phyloP scores from a whole-genome alignment of 2,888 invertebrate species.

The Neuroscelio doddi region DNA sequence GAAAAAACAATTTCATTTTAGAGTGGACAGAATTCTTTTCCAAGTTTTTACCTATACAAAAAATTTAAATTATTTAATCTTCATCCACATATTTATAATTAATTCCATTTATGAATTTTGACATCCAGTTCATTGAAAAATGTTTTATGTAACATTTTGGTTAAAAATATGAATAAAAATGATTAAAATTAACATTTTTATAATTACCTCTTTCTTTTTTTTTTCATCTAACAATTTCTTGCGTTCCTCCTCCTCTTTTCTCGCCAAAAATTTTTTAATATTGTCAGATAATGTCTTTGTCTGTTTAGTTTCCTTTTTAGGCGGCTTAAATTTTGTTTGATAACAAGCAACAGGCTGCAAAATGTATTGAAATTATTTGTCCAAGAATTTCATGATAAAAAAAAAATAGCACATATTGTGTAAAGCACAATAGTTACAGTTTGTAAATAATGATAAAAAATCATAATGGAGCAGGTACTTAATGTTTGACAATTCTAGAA shows the following conservation, averaged over 20 bases:
- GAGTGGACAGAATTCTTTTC: too few species aligned
- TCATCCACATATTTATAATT: too few species aligned
- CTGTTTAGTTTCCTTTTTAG: slow-evolving; percentile 84
- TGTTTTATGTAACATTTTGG: too few species aligned
- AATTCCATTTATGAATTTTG: too few species aligned
- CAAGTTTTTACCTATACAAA: too few species aligned
- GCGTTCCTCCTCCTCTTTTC: slow-evolving; percentile 83
- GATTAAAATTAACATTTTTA: too few species aligned
- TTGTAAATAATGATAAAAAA: background rate
- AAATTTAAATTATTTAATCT: too few species aligned
- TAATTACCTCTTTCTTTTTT: slow-evolving; percentile 77
- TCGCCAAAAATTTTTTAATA: slow-evolving; percentile 87
- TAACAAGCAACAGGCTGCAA: slow-evolving; percentile 77
- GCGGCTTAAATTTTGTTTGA: slow-evolving; percentile 85
- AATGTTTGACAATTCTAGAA: slow-evolving; percentile 6
- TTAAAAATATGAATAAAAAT: too few species aligned
- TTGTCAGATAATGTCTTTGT: slow-evolving; percentile 81
- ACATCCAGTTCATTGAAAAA: too few species aligned
- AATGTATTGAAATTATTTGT: slow-evolving; percentile 38
- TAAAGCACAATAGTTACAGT: too few species aligned
- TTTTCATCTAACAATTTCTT: slow-evolving; percentile 77
- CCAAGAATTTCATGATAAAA: slow-evolving; percentile 2
- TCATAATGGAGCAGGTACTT: background rate
- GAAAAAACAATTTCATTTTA: too few species aligned
- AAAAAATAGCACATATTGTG: too few species aligned